These are phyloP conservation scores for Solea senegalensis DNA, from an alignment of 2,113 vertebrate species.

Conservation along the genomic window DNA sequence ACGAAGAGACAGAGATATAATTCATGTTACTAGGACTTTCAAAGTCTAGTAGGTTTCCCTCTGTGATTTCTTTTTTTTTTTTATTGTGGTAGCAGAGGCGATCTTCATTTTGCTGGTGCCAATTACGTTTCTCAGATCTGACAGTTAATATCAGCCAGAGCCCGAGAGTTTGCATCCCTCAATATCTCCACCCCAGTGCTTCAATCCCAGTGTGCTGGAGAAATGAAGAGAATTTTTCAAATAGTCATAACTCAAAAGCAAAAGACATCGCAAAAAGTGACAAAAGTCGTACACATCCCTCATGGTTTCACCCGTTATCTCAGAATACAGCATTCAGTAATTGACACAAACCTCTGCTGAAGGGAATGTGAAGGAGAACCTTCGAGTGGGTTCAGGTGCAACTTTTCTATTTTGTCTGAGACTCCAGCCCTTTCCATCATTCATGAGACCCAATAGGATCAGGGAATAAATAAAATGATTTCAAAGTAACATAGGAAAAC, in stretches of 20 bases:
- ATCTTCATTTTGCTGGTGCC: conserved; percentile 70
- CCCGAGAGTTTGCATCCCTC: conserved; percentile 41
- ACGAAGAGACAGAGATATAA: conserved; percentile 43
- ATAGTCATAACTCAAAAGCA: conserved; percentile 37
- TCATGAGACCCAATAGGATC: conserved; percentile 63
- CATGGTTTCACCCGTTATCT: conserved; percentile 22
- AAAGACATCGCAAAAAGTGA: conserved; percentile 40
- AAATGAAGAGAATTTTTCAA: conserved; percentile 4
- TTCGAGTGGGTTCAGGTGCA: conserved; percentile 67
- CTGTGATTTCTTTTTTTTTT: conserved; percentile 11
- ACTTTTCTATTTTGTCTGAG: conserved; percentile 65
- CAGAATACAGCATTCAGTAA: conserved; percentile 57
- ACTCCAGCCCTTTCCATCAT: conserved; percentile 72
- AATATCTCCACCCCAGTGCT: conserved; percentile 35
- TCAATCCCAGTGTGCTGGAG: conserved; percentile 28
- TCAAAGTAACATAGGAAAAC: conserved; percentile 62
- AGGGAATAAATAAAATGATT: conserved; percentile 52
- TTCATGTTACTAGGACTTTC: conserved; percentile 31
- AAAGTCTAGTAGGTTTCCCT: conserved; percentile 34
- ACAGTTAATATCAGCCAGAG: conserved; percentile 27
- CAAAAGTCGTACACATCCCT: conserved; percentile 20
- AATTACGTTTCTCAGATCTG: conserved; percentile 50
- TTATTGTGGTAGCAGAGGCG: conserved; percentile 53
- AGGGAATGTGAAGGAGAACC: conserved; percentile 79
- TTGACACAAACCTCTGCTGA: conserved; percentile 62